These are phyloP conservation scores for Mechanitis mazaeus DNA, from an alignment of 2,888 invertebrate species.

Conservation along the genomic window DNA sequence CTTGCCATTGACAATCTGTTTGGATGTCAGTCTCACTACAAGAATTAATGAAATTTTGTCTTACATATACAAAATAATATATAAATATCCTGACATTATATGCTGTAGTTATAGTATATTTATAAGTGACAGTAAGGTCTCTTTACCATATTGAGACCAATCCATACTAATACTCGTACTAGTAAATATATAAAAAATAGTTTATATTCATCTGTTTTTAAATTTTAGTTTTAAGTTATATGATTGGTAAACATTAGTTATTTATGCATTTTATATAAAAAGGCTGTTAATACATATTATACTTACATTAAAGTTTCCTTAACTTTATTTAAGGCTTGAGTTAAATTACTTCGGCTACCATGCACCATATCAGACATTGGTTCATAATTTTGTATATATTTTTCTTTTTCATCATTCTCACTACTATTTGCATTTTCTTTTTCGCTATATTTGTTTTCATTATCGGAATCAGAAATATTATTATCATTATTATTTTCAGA, in stretches of 20 bases:
- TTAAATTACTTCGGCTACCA: slow-evolving; percentile 62
- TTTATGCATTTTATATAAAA: too few species aligned
- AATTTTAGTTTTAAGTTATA: too few species aligned
- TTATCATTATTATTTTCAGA: slow-evolving; percentile 57
- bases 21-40: slow-evolving; percentile 46
- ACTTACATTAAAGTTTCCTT: slow-evolving; percentile 65
- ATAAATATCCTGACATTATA: too few species aligned
- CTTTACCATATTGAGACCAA: too few species aligned
- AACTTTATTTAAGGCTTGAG: slow-evolving; percentile 65
- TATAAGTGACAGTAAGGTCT: too few species aligned
- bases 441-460: slow-evolving; percentile 55
- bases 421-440: slow-evolving; percentile 61
- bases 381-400: slow-evolving; percentile 49
- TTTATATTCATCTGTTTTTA: too few species aligned
- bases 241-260: too few species aligned
- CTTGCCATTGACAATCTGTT: slow-evolving; percentile 48
- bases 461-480: slow-evolving; percentile 59
- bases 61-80: too few species aligned
- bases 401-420: slow-evolving; percentile 53
- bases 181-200: too few species aligned
- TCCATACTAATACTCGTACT: too few species aligned
- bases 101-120: too few species aligned
- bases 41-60: slow-evolving; percentile 4
- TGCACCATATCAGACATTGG: slow-evolving; percentile 51
- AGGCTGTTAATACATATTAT: not conserved